Evolutionary conservation across 1,140 invertebrate genomes (phyloP).

Genomic region (Diprion similis): DNA sequence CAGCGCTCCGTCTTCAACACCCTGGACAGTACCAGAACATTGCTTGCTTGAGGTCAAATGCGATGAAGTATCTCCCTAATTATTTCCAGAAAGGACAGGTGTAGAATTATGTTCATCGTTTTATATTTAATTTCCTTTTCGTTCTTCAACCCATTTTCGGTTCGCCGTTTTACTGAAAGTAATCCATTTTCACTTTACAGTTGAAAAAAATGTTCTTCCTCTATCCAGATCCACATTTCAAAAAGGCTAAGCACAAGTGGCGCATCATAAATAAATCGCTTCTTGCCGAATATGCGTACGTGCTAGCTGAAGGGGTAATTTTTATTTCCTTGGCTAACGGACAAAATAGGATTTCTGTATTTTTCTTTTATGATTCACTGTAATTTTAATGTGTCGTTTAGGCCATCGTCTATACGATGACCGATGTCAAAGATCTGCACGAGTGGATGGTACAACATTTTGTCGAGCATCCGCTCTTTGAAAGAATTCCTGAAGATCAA

Average conservation of each 20-base stretch:
- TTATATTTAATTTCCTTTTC: not conserved
- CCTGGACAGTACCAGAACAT: slow-evolving; percentile 90
- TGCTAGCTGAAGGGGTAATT: slow-evolving; percentile 76
- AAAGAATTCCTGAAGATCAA: slow-evolving; percentile 75
- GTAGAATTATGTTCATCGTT: slow-evolving; percentile 32
- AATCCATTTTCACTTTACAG: slow-evolving; percentile 66
- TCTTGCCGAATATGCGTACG: slow-evolving; percentile 96
- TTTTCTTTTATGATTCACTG: slow-evolving; percentile 17
- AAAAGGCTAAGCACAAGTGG: slow-evolving; percentile 99
- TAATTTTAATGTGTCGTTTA: slow-evolving; percentile 49
- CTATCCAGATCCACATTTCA: slow-evolving; percentile 99
- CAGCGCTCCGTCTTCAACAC: slow-evolving; percentile 81
- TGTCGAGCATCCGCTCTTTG: slow-evolving; percentile 89
- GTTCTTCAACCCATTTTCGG: not conserved
- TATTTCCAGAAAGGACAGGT: slow-evolving; percentile 95
- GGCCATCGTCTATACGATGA: slow-evolving; percentile 95
- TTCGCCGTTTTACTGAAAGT: not conserved
- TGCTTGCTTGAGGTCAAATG: slow-evolving; percentile 94
- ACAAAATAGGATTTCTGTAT: slow-evolving; percentile 9
- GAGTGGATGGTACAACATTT: slow-evolving; percentile 98
- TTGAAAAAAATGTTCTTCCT: slow-evolving; percentile 98
- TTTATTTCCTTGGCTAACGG: slow-evolving; percentile 18
- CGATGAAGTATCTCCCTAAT: slow-evolving; percentile 99
- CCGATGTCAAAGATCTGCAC: slow-evolving; percentile 97
- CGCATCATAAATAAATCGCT: slow-evolving; percentile 94